Evolutionary conservation across 2,797 vertebrate genomes (phyloP), one percentile per base, ranked within the genome.

Genomic region (Hippocampus kuda): DNA sequence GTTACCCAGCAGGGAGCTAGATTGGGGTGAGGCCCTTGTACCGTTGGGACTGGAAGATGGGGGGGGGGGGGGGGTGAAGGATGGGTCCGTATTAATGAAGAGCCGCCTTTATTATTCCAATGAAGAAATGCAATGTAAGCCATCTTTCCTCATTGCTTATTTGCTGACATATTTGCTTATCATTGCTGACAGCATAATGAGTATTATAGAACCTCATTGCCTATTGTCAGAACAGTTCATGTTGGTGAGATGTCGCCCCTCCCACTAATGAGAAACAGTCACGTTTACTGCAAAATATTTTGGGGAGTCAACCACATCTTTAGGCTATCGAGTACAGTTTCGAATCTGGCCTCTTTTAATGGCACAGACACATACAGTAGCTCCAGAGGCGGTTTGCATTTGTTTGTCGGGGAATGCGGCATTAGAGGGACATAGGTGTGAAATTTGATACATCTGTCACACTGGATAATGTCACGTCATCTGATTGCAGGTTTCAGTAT

Each of bases 1-100:
- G 83, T 89, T 87, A 84, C 88, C 87, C 86, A 88, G 86, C 85
- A 86, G 87, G 89, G 84, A 81, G 82, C 78, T 66, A 66, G 85
- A 84, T 80, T 76, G 79, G 80, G 85, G 73, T 79, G 85, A 86
- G 70, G 81, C 77, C 13, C 68, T 80, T 85, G 85, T 87, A 85
- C 83, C 81, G 75, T 79, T 59, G 61, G 81, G 81, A 77, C 85
- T 80, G 73, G 78, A 46, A 79, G 77, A 81, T 75, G 77, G 30
- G 30, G 73, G 72, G 72, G 72, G 78, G 76, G 68, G 74, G 77
- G 77, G 81, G 77, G 79, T 76, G 82, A 77, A 78, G 77, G 83
- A 69, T 60, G 57, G 73, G 73, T 86, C 77, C 78, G 82, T 81
- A 85, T 88, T 86, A 79, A 81, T 82, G 73, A 77, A 79, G 77